phyloP scores from a whole-genome alignment of 2,113 vertebrate genomes.

The Mohoua ochrocephala region DNA sequence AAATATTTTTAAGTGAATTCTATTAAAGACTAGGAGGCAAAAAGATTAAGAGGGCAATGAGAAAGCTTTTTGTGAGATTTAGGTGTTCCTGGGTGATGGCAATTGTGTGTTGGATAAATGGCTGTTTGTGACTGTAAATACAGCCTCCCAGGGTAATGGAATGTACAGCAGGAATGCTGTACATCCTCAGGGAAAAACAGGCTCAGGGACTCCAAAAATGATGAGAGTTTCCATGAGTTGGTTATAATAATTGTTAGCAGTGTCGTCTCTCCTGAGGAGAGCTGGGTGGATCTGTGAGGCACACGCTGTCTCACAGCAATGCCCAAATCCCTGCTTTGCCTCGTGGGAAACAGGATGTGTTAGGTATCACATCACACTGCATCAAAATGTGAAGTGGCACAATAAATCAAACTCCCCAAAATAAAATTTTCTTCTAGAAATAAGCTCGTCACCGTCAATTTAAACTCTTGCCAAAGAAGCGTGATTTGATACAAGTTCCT shows the following conservation, averaged over 20 bases:
- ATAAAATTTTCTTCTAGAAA: constrained; percentile 12
- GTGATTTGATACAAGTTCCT: background rate
- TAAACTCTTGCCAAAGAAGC: background rate
- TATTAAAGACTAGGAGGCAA: background rate
- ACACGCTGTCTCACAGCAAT: background rate
- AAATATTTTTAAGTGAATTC: background rate
- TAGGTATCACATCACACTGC: background rate
- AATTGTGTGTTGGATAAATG: background rate
- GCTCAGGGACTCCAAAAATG: background rate
- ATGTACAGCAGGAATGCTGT: background rate
- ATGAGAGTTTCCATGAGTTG: background rate
- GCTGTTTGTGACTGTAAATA: background rate
- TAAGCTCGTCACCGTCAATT: background rate
- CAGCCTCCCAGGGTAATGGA: background rate
- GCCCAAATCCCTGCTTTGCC: background rate
- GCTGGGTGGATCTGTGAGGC: background rate
- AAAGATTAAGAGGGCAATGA: background rate
- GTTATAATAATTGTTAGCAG: background rate
- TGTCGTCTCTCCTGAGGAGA: background rate
- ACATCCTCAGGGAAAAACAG: background rate
- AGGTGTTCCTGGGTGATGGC: background rate
- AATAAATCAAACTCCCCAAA: background rate
- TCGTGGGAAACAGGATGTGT: background rate
- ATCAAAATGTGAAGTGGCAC: background rate
- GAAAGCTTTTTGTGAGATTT: constrained; percentile 16